Conservation (phyloP, 2,113 vertebrate genomes). For the Rhinolophus sinicus region DNA sequence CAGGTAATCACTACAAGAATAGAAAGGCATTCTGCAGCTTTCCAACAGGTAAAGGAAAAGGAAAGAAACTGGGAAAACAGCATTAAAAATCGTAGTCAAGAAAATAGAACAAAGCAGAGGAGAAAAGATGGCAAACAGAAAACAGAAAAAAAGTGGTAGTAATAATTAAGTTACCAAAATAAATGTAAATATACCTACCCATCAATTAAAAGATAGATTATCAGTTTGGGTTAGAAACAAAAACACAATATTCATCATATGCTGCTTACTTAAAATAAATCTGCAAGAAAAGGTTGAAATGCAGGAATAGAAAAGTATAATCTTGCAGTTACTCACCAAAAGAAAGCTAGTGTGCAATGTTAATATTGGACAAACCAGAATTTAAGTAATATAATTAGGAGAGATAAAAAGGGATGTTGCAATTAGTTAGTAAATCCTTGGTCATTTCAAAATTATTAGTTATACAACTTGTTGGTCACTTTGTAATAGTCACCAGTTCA, state of each 20-base stretch:
- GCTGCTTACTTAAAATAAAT: background rate
- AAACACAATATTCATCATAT: background rate
- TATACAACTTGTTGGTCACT: background rate
- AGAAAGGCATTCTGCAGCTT: background rate
- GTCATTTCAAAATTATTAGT: conserved; percentile 56
- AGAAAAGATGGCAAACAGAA: background rate
- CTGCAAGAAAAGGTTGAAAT: background rate
- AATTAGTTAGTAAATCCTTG: background rate
- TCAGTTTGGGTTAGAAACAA: background rate
- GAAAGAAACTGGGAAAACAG: background rate
- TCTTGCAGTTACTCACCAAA: background rate
- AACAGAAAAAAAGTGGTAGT: background rate
- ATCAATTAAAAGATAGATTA: background rate
- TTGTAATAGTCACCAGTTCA: background rate
- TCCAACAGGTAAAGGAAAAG: background rate
- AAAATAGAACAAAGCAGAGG: background rate
- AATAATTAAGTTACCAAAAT: background rate
- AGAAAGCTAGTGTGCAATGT: background rate
- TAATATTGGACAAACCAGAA: background rate
- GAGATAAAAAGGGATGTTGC: background rate
- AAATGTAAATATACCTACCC: background rate
- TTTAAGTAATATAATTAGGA: background rate
- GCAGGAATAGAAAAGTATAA: background rate
- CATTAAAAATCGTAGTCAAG: background rate
- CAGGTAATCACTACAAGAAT: background rate